Evolutionary conservation across 1,140 invertebrate species (phyloP).

Genomic region (Mya arenaria): DNA sequence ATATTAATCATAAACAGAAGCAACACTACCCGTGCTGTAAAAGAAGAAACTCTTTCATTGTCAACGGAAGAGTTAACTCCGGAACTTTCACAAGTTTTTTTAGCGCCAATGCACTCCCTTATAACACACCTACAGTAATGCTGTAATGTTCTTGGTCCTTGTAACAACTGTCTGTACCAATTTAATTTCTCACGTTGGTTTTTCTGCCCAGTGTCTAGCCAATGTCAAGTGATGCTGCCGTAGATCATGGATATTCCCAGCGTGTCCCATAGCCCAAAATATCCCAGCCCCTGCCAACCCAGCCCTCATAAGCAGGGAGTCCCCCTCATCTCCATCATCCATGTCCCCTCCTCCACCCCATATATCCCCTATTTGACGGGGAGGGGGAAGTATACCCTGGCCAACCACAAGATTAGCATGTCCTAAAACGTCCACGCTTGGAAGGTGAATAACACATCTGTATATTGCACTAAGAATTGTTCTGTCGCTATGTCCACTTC

Average conservation of each 20-base stretch:
- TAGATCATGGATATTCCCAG: slow-evolving; percentile 8
- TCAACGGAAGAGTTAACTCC: slow-evolving; percentile 69
- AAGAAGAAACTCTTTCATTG: slow-evolving; percentile 74
- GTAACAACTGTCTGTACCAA: slow-evolving; percentile 70
- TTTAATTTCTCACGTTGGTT: slow-evolving; percentile 60
- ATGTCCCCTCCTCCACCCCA: too few species aligned
- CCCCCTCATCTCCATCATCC: too few species aligned
- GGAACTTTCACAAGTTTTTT: slow-evolving; percentile 68
- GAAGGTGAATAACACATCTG: slow-evolving; percentile 66
- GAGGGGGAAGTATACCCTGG: slow-evolving; percentile 14
- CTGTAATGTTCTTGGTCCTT: slow-evolving; percentile 73
- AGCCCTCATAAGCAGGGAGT: slow-evolving; percentile 40
- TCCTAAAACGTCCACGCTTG: slow-evolving; percentile 66
- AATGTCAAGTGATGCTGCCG: slow-evolving; percentile 31
- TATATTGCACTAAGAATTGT: slow-evolving; percentile 74
- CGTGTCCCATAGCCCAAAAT: slow-evolving; percentile 22
- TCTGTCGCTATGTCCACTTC: slow-evolving; percentile 57
- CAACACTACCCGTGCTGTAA: slow-evolving; percentile 65
- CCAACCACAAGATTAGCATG: slow-evolving; percentile 18
- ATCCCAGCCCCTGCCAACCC: neutral
- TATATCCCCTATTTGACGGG: too few species aligned
- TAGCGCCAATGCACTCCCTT: slow-evolving; percentile 63
- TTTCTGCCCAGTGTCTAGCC: slow-evolving; percentile 50
- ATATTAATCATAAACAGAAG: slow-evolving; percentile 14
- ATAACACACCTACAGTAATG: slow-evolving; percentile 76